Evolutionary conservation across 2,113 vertebrate genomes (phyloP).

Genomic region (Cepphus grylle): DNA sequence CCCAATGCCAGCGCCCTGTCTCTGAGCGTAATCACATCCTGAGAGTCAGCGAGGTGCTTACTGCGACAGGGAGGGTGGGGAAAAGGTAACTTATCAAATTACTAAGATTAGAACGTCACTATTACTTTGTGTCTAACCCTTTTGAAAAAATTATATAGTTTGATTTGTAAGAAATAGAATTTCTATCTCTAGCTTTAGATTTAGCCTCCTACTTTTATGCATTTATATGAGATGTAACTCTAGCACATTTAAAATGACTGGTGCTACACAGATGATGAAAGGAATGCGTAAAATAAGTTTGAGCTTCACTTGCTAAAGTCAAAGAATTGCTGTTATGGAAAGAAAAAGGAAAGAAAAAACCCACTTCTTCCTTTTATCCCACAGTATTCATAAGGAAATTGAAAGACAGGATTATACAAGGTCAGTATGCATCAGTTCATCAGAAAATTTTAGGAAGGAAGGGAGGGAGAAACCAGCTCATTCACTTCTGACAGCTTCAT

Average conservation of each 20-base stretch:
- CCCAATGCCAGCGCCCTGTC: background rate
- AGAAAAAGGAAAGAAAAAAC: background rate
- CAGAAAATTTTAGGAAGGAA: background rate
- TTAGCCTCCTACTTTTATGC: background rate
- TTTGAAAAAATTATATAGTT: background rate
- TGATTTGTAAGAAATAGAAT: background rate
- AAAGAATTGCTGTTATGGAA: background rate
- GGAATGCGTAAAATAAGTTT: slow-evolving; percentile 2
- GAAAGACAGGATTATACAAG: background rate
- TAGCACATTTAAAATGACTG: background rate
- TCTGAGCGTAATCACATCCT: background rate
- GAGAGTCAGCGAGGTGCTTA: background rate
- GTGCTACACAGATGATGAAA: background rate
- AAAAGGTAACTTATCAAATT: background rate
- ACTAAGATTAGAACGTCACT: background rate
- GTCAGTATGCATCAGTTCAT: background rate
- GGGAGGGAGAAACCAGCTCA: background rate
- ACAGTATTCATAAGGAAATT: background rate
- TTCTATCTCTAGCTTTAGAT: background rate
- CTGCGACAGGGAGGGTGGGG: background rate
- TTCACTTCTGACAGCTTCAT: background rate
- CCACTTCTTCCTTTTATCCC: background rate
- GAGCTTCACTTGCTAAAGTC: slow-evolving; percentile 1
- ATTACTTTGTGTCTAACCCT: background rate
- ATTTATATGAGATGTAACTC: slow-evolving; percentile 48